These are phyloP conservation scores for Nautilus pompilius DNA, from an alignment of 1,140 invertebrate species.

Conservation along the genomic window DNA sequence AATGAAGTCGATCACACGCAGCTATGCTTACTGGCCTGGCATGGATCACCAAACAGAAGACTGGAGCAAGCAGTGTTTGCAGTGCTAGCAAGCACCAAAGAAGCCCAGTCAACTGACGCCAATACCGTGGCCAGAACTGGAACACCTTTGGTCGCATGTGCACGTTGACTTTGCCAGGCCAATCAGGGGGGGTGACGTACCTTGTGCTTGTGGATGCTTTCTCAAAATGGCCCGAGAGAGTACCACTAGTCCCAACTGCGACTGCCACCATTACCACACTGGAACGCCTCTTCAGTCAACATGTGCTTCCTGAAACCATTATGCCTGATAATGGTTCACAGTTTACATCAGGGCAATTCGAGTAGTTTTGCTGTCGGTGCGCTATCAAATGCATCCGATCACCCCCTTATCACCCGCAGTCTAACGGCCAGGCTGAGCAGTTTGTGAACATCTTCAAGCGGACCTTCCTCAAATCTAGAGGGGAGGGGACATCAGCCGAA, in stretches of 20 bases:
- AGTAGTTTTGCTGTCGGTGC: background rate
- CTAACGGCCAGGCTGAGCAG: background rate
- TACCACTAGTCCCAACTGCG: background rate
- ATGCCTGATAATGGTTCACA: background rate
- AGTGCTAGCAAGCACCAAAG: background rate
- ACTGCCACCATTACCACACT: background rate
- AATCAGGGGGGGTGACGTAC: background rate
- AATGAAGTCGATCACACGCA: background rate
- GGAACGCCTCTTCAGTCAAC: background rate
- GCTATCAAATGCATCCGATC: background rate
- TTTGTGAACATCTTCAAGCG: background rate
- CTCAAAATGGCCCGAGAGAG: background rate
- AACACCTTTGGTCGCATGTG: background rate
- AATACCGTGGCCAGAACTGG: background rate
- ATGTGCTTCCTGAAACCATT: background rate
- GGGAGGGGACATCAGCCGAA: background rate
- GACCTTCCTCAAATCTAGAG: background rate
- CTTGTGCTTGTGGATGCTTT: background rate
- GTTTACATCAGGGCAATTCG: background rate
- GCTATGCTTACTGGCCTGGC: background rate
- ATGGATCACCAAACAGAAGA: background rate
- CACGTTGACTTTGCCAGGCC: background rate
- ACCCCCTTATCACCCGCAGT: background rate
- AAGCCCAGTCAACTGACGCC: background rate
- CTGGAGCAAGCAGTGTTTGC: background rate